Conservation (phyloP, 2,888 invertebrate genomes). For the Pollenia amentaria region DNA sequence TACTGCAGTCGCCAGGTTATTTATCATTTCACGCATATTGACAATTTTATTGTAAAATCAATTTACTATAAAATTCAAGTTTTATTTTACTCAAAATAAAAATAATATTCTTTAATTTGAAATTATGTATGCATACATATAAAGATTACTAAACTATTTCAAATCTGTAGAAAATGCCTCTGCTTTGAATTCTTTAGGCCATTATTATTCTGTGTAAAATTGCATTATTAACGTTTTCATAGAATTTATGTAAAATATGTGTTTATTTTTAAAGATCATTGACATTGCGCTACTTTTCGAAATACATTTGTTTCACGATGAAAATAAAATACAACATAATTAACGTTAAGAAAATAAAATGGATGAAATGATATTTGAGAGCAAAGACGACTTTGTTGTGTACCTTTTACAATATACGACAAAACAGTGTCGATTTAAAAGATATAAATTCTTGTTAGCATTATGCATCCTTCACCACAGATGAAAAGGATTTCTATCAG, state of each 20-base stretch:
- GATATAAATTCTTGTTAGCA: too few relatives aligned
- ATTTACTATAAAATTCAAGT: neutral
- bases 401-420: too few relatives aligned
- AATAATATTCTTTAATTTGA: neutral
- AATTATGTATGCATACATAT: too few relatives aligned
- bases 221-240: neutral
- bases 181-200: neutral
- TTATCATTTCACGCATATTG: too few relatives aligned
- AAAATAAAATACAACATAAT: slow-evolving; percentile 3
- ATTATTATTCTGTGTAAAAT: neutral
- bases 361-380: neutral
- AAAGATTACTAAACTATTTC: neutral
- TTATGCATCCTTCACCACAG: too few relatives aligned
- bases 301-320: neutral
- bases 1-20: too few relatives aligned
- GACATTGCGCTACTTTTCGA: slow-evolving; percentile 67
- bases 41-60: neutral
- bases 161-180: neutral
- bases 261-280: slow-evolving; percentile 70
- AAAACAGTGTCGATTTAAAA: too few relatives aligned
- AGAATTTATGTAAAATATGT: slow-evolving; percentile 40
- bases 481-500: too few relatives aligned
- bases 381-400: neutral
- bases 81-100: neutral
- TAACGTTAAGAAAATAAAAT: neutral